Conservation (phyloP, 30 jellyfish, hydroid and myxozoan species). For the Clytia hemisphaerica region DNA sequence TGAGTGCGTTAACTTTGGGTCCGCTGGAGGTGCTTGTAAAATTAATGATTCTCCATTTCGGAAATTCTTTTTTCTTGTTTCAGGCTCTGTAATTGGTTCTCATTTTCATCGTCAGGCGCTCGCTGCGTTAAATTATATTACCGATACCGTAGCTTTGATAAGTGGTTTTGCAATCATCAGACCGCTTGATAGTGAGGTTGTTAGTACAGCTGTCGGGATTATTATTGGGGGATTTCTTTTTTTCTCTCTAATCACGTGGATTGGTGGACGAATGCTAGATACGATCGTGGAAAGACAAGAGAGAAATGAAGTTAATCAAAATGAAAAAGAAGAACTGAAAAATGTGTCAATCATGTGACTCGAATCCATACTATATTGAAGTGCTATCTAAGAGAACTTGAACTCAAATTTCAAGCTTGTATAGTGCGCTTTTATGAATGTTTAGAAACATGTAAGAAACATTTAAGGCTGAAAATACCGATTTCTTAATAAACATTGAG, state of each 20-base stretch:
- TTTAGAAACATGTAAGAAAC: too few relatives aligned
- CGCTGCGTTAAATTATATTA: conserved; percentile 1
- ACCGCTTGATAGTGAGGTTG: not conserved
- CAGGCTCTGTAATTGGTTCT: conserved; percentile 17
- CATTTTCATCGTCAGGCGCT: conserved; percentile 17
- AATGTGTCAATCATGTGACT: too few relatives aligned
- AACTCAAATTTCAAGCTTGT: too few relatives aligned
- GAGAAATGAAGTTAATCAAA: not conserved
- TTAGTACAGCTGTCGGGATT: not conserved
- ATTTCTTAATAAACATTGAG: too few relatives aligned
- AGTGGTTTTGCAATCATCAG: not conserved
- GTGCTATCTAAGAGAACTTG: too few relatives aligned
- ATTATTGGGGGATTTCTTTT: not conserved
- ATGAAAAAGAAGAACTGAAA: too few relatives aligned
- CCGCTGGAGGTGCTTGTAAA: too few relatives aligned
- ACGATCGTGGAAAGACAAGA: not conserved
- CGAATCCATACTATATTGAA: too few relatives aligned
- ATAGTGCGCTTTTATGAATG: too few relatives aligned
- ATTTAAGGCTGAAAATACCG: too few relatives aligned
- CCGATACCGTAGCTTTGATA: conserved; percentile 9
- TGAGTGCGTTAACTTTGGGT: too few relatives aligned
- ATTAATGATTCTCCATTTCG: too few relatives aligned
- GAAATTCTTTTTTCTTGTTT: not conserved
- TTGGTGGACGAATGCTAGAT: conserved; percentile 6
- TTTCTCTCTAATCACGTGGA: not conserved